These are phyloP conservation scores for Neomicropteryx cornuta DNA, from an alignment of 1,140 invertebrate genomes.

Conservation along the genomic window DNA sequence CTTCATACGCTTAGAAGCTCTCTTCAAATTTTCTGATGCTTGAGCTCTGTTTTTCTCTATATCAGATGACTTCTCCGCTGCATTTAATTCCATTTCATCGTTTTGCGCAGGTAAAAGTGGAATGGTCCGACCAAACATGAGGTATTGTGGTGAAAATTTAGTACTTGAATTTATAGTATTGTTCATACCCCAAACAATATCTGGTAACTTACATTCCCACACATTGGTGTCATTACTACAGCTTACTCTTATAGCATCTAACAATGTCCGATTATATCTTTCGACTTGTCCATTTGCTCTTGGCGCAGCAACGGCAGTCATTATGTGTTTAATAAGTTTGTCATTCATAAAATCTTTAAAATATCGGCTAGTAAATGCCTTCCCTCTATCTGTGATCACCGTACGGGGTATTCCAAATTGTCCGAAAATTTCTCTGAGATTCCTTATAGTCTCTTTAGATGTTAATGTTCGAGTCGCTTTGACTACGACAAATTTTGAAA, in stretches of 20 bases:
- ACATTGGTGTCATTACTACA: not conserved
- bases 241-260: conserved; percentile 8
- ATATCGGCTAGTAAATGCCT: conserved; percentile 6
- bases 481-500: conserved; percentile 21
- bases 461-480: conserved; percentile 13
- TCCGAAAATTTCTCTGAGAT: conserved; percentile 4
- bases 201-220: conserved; percentile 3
- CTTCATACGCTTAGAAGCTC: no score
- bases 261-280: conserved; percentile 8
- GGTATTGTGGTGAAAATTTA: conserved; percentile 3
- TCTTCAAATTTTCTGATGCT: not conserved
- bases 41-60: not conserved
- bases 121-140: conserved; percentile 5
- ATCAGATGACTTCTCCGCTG: no score
- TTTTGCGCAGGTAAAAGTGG: not conserved
- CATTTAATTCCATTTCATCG: not conserved
- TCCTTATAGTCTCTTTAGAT: conserved; percentile 4
- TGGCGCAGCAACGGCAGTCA: conserved; percentile 3
- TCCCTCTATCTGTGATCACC: conserved; percentile 3
- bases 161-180: conserved; percentile 3
- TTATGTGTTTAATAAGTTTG: conserved; percentile 4
- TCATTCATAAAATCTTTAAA: conserved; percentile 4
- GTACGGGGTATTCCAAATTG: conserved; percentile 1
- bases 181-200: conserved; percentile 6
- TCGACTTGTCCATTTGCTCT: conserved; percentile 7